Conservation (phyloP, 2,888 invertebrate species). For the Ophion ventricosus region DNA sequence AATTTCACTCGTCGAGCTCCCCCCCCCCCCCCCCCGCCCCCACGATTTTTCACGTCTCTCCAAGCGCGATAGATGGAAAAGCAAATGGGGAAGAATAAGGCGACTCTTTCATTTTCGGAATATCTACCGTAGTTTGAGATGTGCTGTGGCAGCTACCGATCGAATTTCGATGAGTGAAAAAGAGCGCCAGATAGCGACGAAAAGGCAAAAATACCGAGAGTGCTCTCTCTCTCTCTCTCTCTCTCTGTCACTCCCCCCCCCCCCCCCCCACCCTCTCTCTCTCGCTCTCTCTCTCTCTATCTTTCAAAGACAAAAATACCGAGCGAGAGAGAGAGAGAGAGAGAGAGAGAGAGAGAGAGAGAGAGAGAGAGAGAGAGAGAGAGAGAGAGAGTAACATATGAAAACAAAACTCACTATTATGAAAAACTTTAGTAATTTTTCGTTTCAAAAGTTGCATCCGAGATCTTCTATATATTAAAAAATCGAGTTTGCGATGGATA, state of each 20-base stretch:
- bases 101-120: constrained; percentile 12
- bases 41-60: constrained; percentile 52
- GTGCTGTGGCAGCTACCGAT: constrained; percentile 17
- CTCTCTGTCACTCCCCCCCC: too few species aligned
- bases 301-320: constrained; percentile 12
- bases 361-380: too few species aligned
- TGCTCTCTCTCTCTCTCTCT: too few species aligned
- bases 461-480: neutral
- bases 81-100: constrained; percentile 44
- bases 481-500: neutral
- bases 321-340: neutral
- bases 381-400: neutral
- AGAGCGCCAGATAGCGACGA: neutral
- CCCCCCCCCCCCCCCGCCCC: too few species aligned
- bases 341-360: too few species aligned
- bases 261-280: too few species aligned
- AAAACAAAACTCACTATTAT: constrained; percentile 12
- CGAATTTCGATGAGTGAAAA: neutral
- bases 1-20: constrained; percentile 59
- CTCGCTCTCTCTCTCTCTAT: too few species aligned
- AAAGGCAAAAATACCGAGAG: constrained; percentile 5
- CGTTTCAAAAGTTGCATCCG: constrained; percentile 16
- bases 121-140: constrained; percentile 16
- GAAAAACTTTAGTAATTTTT: constrained; percentile 34
- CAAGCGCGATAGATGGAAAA: constrained; percentile 34